Base-by-base conservation (phyloP, 2,113 vertebrate genomes). In the Apaloderma vittatum region DNA sequence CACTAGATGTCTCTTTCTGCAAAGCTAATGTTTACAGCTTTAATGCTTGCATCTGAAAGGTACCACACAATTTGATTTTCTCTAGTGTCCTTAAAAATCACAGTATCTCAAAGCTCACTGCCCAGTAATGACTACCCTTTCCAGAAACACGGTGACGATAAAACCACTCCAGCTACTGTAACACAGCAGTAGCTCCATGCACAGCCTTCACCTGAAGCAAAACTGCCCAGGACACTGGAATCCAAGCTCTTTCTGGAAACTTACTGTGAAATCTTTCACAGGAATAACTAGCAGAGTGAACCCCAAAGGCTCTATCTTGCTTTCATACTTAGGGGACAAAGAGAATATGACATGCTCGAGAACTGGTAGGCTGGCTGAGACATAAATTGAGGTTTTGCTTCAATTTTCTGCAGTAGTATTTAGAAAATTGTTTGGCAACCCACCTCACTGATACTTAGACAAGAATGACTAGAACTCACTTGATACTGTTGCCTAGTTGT, bases 1-100 rank as follows among this genome's bases (percentile, higher is more conserved):
- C 98, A 97, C 98, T 98, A 98, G 98, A 97, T 98, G 98, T 98
- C 98, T 96, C 96, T 97, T 97, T 97, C 95, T 97, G 93, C 98
- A 97, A 97, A 98, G 98, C 86, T 96, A 97, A 76, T 32, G 86
- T 70, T 83, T 46, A 75, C 63, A 83, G 75, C 68, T 91, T 68
- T 78, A 87, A 74, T 55, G 73, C 29, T 88, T 45, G 46, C 87
- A 96, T 95, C 37, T 55, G 79, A 84, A 90, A 63, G 83, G 20
- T 88, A 92, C 55, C 43, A 72, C 86, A 94, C 83, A 95, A 95
- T 82, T 74, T 67, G 22, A 93, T 91, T 95, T 97, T 96, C 96
- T 97, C 77, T 72, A 62, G 77, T 70, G 94, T 78, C 88, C 90
- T 97, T 95, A 81, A 94, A 71, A 96, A 78, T 78, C 57, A 54